Conservation (phyloP, 2,797 vertebrate genomes). For the Neomorphus geoffroyi region DNA sequence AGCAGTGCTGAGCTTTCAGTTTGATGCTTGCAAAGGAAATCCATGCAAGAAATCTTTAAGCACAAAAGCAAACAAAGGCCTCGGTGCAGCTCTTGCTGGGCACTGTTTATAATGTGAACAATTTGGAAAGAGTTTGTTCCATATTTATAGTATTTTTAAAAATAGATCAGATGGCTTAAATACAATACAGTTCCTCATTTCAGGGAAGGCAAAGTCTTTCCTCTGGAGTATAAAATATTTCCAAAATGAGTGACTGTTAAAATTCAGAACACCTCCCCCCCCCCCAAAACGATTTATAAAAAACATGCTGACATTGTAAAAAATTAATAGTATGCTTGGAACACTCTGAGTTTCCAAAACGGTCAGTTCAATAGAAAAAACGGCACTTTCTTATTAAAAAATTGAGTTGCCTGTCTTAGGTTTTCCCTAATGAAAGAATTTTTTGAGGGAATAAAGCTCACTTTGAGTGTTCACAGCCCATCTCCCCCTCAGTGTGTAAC, state of each 20-base stretch:
- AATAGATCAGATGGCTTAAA: constrained; percentile 70
- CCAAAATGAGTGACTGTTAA: constrained; percentile 53
- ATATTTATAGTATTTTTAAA: constrained; percentile 58
- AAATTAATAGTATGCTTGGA: constrained; percentile 73
- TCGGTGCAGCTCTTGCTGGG: background rate
- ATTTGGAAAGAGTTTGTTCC: constrained; percentile 41
- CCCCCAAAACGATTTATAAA: constrained; percentile 64
- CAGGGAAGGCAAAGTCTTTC: constrained; percentile 57
- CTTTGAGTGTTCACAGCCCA: constrained; percentile 35
- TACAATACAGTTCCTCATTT: constrained; percentile 53
- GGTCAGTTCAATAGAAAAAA: constrained; percentile 53
- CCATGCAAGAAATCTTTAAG: background rate
- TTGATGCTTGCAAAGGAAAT: background rate
- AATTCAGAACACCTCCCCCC: constrained; percentile 11
- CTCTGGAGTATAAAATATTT: constrained; percentile 67
- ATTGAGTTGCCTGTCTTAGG: constrained; percentile 61
- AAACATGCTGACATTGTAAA: constrained; percentile 69
- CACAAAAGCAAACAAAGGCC: background rate
- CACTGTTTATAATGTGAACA: background rate
- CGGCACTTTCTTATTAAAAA: constrained; percentile 53
- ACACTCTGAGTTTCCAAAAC: constrained; percentile 51
- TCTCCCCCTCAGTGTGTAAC: constrained; percentile 46
- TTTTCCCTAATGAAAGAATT: constrained; percentile 58
- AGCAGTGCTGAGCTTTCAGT: background rate
- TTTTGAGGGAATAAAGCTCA: constrained; percentile 52